These are phyloP conservation scores for Castor canadensis DNA, from an alignment of 2,113 vertebrate species.

Conservation along the genomic window DNA sequence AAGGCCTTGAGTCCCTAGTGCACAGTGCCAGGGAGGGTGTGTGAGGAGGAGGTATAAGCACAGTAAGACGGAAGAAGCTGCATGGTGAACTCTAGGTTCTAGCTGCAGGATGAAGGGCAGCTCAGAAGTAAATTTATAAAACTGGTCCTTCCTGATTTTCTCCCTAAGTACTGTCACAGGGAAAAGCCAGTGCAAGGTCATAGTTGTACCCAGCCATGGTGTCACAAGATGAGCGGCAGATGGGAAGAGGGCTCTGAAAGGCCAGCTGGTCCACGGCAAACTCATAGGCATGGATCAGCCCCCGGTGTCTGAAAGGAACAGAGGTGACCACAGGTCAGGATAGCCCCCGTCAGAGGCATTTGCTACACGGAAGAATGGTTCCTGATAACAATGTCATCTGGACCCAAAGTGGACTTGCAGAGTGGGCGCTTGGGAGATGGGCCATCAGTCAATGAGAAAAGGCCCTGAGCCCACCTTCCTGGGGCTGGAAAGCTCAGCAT, in stretches of 20 bases:
- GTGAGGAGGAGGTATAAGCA: too few relatives aligned
- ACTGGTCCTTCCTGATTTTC: background rate
- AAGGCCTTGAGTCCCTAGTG: background rate
- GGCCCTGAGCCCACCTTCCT: background rate
- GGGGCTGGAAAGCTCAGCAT: too few relatives aligned
- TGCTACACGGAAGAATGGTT: too few relatives aligned
- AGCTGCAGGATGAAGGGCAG: background rate
- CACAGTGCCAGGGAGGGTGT: too few relatives aligned
- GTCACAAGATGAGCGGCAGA: slow-evolving; percentile 90
- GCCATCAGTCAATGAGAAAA: background rate
- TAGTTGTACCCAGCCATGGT: slow-evolving; percentile 89
- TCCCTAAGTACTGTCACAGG: slow-evolving; percentile 85
- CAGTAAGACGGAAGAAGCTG: too few relatives aligned
- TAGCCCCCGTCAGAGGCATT: background rate
- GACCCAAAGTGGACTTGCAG: too few relatives aligned
- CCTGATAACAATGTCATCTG: accelerated
- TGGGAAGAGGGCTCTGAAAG: slow-evolving; percentile 89
- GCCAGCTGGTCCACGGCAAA: slow-evolving; percentile 89
- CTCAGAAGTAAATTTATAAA: too few relatives aligned
- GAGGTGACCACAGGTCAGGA: background rate
- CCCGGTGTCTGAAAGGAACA: slow-evolving; percentile 87
- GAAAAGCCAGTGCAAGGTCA: slow-evolving; percentile 91
- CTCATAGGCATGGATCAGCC: slow-evolving; percentile 92
- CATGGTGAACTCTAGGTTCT: accelerated
- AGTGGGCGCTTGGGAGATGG: background rate